A percentile compares a stretch with the other conserved stretches of the same genome.
phyloP scores from a whole-genome alignment of 2,888 invertebrate species.

The Xiphydria camelus region DNA sequence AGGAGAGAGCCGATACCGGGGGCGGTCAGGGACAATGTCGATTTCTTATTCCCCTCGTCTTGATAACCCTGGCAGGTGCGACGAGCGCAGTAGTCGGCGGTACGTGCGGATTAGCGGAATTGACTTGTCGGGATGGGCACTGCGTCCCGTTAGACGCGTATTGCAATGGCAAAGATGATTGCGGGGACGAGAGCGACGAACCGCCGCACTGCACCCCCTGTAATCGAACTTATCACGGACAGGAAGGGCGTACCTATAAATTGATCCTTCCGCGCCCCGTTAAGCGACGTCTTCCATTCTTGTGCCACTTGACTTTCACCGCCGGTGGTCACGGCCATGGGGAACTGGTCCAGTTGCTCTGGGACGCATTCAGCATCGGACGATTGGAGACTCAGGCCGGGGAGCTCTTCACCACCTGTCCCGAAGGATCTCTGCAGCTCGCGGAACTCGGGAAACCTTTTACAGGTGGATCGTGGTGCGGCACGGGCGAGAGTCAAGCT shows the following conservation, averaged over 20 bases:
- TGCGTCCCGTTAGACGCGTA: conserved; percentile 85
- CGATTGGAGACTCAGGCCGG: conserved; percentile 74
- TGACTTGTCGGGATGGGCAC: conserved; percentile 71
- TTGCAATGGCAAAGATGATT: conserved; percentile 84
- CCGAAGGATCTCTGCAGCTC: conserved; percentile 86
- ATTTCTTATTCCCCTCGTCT: conserved; percentile 8
- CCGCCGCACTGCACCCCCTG: conserved; percentile 79
- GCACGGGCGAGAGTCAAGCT: conserved; percentile 77
- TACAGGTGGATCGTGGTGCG: conserved; percentile 90
- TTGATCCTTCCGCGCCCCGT: conserved; percentile 74
- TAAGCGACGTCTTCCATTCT: conserved; percentile 79
- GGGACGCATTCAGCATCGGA: conserved; percentile 87
- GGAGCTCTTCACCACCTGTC: conserved; percentile 72
- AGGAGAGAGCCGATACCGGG: conserved; percentile 49
- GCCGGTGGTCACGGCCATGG: conserved; percentile 87
- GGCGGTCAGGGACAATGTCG: conserved; percentile 32
- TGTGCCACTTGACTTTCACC: conserved; percentile 89
- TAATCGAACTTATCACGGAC: conserved; percentile 90
- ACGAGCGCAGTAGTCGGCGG: conserved; percentile 24
- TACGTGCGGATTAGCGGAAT: conserved; percentile 77
- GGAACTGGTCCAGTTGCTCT: conserved; percentile 85
- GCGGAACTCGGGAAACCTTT: conserved; percentile 85
- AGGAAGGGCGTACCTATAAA: conserved; percentile 70
- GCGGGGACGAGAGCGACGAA: conserved; percentile 85
- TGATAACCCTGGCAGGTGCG: conserved; percentile 23